phyloP scores from a whole-genome alignment of 2,797 vertebrate genomes.

The Gymnothorax reevesii region DNA sequence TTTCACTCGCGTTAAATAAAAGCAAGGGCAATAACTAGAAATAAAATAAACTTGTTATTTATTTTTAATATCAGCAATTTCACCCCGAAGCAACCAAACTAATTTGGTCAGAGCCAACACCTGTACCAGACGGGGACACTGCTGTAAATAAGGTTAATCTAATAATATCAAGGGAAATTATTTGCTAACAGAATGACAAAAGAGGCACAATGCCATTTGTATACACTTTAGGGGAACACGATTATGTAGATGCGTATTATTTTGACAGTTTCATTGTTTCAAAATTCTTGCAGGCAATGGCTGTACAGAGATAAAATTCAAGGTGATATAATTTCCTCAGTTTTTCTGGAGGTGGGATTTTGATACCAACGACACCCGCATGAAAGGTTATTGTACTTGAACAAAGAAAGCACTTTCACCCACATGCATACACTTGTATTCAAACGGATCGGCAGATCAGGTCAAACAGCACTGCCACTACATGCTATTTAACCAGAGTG shows the following conservation, averaged over 20 bases:
- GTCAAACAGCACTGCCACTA: conserved; percentile 24
- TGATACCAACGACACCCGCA: not conserved
- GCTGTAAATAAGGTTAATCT: conserved; percentile 57
- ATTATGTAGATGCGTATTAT: conserved; percentile 49
- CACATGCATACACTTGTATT: not conserved
- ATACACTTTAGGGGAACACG: conserved; percentile 51
- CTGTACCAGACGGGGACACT: conserved; percentile 51
- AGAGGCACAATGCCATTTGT: conserved; percentile 55
- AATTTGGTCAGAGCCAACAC: conserved; percentile 54
- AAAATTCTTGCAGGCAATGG: conserved; percentile 50
- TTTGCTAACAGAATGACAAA: conserved; percentile 57
- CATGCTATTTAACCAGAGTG: not conserved
- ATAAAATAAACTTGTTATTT: conserved; percentile 45
- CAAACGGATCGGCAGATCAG: conserved; percentile 29
- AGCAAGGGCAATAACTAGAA: conserved; percentile 32
- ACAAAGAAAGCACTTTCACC: not conserved
- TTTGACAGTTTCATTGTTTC: conserved; percentile 52
- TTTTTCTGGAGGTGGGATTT: conserved; percentile 1
- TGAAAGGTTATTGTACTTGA: not conserved
- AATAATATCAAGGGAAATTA: conserved; percentile 50
- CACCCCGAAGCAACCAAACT: conserved; percentile 51
- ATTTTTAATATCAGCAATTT: conserved; percentile 50
- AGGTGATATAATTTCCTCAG: conserved; percentile 20
- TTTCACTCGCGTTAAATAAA: conserved; percentile 27
- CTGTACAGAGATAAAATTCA: conserved; percentile 46